Base-by-base conservation (phyloP, 2,888 invertebrate genomes). In the Amphipyra berbera region DNA sequence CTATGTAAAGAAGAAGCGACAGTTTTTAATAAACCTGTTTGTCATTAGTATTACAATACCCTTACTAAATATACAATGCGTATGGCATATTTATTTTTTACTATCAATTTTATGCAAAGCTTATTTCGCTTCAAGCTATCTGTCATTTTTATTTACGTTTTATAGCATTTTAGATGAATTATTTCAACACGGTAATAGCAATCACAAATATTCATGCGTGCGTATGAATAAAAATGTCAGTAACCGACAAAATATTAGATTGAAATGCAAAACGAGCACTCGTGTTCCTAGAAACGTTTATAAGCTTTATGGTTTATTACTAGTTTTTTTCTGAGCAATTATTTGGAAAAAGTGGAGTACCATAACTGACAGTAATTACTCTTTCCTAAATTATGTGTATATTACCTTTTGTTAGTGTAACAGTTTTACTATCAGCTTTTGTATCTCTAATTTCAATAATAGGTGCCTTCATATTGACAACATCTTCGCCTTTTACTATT, bases 221-320 rank as follows among this genome's bases (percentile, higher is more conserved):
- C 53, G 50, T 21, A 57, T 60, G 72, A 71, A 71, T 72, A 76
- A 71, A 71, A 76, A 47, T 30, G 45, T 30, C 54, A 45, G 49
- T 33, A 41, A 40, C 47, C 13, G 10, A 21, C 0, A 50, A 70
- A 70, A 64, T 60, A 63, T 71, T 59, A 14, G 48, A 59, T 46
- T 70, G 37, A 49, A 76, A 70, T 71, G 40, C 59, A 45, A 74
- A 75, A 59, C 55, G 30, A 56, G 30, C 33, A 21, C 10, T 47
- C 42, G 10, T 3, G 3, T 44, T 27, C n/a, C 14, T 56, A 41
- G 13, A 27, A 35, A 10, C n/a, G 12, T 54, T 73, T 52, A 41
- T 8, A 37, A 50, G 27, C 54, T 58, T 59, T 47, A 40, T 46
- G 42, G 47, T 68, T 42, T 35, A 21, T 41, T n/a, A 10, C 7